phyloP scores from a whole-genome alignment of 2,888 invertebrate genomes.

The Globia sparganii region DNA sequence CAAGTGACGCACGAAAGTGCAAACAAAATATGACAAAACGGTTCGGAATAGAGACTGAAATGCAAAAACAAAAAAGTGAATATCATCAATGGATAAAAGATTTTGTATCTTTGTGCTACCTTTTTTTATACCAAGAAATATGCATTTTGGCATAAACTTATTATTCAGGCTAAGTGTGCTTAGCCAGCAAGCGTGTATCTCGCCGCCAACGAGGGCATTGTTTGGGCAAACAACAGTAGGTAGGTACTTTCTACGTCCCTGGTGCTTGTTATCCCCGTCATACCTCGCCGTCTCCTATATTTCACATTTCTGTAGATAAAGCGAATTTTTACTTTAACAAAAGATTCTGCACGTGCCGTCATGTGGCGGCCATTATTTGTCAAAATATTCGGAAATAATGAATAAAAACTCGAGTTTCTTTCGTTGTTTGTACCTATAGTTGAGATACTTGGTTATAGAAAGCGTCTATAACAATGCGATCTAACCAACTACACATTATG shows the following conservation, averaged over 20 bases:
- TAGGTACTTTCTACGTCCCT: not conserved
- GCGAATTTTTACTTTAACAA: not conserved
- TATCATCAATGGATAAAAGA: slow-evolving; percentile 44
- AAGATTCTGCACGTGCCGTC: not conserved
- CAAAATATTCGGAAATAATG: slow-evolving; percentile 1
- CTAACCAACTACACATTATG: not conserved
- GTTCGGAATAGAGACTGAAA: slow-evolving; percentile 21
- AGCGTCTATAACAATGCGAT: not conserved
- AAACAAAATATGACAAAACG: slow-evolving; percentile 23
- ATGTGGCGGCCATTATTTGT: slow-evolving; percentile 1
- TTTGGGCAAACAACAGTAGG: slow-evolving; percentile 35
- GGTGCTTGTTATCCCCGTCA: slow-evolving; percentile 18
- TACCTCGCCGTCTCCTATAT: not conserved
- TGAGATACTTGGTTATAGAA: not conserved
- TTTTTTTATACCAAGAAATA: slow-evolving; percentile 39
- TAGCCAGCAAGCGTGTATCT: slow-evolving; percentile 30
- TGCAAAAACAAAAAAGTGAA: slow-evolving; percentile 47
- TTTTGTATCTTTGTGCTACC: slow-evolving; percentile 12
- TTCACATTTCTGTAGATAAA: slow-evolving; percentile 13
- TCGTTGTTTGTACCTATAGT: not conserved
- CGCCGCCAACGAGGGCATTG: slow-evolving; percentile 45
- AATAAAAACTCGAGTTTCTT: not conserved
- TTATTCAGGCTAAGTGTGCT: slow-evolving; percentile 33
- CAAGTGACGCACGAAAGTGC: slow-evolving; percentile 57
- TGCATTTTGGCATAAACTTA: slow-evolving; percentile 47